These are phyloP conservation scores for Apamea epomidion DNA, from an alignment of 2,888 invertebrate genomes.

Conservation along the genomic window DNA sequence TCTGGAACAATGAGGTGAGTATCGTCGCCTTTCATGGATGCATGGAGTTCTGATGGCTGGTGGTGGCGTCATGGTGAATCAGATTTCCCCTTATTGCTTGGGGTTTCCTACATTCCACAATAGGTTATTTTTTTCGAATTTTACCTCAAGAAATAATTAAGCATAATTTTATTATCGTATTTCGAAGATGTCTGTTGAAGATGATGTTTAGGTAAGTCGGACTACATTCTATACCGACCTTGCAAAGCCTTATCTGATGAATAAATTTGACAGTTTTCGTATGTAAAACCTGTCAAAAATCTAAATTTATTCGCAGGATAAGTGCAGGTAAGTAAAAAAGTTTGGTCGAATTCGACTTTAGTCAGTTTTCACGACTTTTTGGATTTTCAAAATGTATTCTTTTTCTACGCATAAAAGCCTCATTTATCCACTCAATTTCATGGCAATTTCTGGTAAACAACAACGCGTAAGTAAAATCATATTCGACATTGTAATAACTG, in stretches of 20 bases:
- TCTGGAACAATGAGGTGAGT: conserved; percentile 25
- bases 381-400: background rate
- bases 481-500: conserved; percentile 26
- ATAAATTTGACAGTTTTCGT: background rate
- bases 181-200: no score
- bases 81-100: background rate
- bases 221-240: background rate
- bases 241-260: background rate
- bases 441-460: background rate
- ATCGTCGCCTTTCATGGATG: conserved; percentile 11
- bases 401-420: background rate
- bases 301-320: background rate
- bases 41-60: background rate
- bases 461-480: background rate
- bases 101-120: background rate
- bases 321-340: no score
- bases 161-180: background rate
- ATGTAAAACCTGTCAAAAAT: background rate
- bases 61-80: conserved; percentile 22
- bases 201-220: background rate
- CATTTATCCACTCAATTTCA: background rate
- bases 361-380: background rate
- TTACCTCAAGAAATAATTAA: background rate
- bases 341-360: background rate
- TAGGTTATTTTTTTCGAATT: background rate